A percentile compares a stretch with the other conserved stretches of the same genome.
phyloP scores from a whole-genome alignment of 2,888 invertebrate genomes.

The Drosophila koepferae region DNA sequence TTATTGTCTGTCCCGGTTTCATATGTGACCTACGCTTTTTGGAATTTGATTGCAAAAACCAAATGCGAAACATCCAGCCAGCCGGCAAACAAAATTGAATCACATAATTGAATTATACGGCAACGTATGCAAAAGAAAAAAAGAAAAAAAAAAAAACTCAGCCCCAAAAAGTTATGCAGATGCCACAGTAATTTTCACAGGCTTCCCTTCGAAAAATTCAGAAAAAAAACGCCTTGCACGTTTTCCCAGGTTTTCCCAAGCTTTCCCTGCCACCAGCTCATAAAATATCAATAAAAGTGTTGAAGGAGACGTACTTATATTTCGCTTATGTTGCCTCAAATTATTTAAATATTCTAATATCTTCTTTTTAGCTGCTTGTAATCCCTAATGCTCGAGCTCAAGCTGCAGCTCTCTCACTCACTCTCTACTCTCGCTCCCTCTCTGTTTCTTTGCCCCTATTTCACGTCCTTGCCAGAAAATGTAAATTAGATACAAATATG shows the following conservation, averaged over 20 bases:
- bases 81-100: slow-evolving; percentile 50
- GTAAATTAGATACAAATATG: background rate
- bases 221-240: background rate
- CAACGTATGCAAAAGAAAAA: slow-evolving; percentile 53
- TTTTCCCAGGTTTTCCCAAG: slow-evolving; percentile 15
- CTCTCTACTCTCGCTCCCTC: background rate
- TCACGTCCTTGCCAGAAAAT: background rate
- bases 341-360: slow-evolving; percentile 1
- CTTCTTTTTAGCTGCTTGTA: background rate
- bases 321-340: background rate
- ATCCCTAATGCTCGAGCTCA: background rate
- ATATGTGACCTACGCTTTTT: slow-evolving; percentile 41
- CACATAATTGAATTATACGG: slow-evolving; percentile 68
- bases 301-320: background rate
- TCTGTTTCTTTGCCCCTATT: background rate
- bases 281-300: slow-evolving; percentile 44
- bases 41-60: slow-evolving; percentile 56
- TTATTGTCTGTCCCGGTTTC: slow-evolving; percentile 48
- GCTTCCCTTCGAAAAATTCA: background rate
- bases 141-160: slow-evolving; percentile 39
- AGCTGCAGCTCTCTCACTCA: background rate
- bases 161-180: slow-evolving; percentile 45
- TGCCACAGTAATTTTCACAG: slow-evolving; percentile 24
- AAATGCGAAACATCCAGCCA: slow-evolving; percentile 22
- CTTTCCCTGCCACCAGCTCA: slow-evolving; percentile 13